These are phyloP conservation scores for Ruditapes philippinarum DNA, from an alignment of 1,140 invertebrate species.

Conservation along the genomic window DNA sequence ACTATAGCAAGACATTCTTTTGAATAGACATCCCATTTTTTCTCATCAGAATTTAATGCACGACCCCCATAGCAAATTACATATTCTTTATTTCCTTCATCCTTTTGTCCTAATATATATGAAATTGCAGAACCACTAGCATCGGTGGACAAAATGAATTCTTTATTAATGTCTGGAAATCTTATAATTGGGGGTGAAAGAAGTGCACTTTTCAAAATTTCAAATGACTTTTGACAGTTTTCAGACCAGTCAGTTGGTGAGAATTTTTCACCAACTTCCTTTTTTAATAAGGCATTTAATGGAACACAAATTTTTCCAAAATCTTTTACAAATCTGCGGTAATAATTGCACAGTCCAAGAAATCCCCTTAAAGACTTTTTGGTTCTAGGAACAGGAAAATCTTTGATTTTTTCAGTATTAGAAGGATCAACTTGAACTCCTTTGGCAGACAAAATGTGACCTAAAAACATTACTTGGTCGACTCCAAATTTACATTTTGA, in stretches of 20 bases:
- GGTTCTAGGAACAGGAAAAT: constrained; percentile 72
- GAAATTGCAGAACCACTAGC: constrained; percentile 74
- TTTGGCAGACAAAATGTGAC: constrained; percentile 64
- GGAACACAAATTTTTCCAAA: constrained; percentile 81
- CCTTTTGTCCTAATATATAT: constrained; percentile 78
- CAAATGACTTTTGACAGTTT: constrained; percentile 69
- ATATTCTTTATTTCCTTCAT: constrained; percentile 75
- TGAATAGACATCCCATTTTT: constrained; percentile 50
- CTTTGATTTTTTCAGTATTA: constrained; percentile 42
- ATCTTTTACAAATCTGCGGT: constrained; percentile 83
- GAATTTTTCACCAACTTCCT: constrained; percentile 40
- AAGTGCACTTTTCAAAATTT: constrained; percentile 69
- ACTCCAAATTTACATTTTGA: constrained; percentile 64
- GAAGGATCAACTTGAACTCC: constrained; percentile 57
- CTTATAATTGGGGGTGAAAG: constrained; percentile 69
- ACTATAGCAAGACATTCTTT: constrained; percentile 67
- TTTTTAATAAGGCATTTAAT: constrained; percentile 76
- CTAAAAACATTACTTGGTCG: constrained; percentile 57
- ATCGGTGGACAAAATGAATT: constrained; percentile 74
- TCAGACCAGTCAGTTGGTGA: constrained; percentile 58
- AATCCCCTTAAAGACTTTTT: constrained; percentile 85
- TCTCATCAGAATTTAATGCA: constrained; percentile 75
- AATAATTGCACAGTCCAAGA: constrained; percentile 86
- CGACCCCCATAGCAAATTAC: constrained; percentile 87
- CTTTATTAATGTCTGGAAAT: constrained; percentile 68